phyloP scores from a whole-genome alignment of 2,888 invertebrate genomes.

The Timema cristinae region DNA sequence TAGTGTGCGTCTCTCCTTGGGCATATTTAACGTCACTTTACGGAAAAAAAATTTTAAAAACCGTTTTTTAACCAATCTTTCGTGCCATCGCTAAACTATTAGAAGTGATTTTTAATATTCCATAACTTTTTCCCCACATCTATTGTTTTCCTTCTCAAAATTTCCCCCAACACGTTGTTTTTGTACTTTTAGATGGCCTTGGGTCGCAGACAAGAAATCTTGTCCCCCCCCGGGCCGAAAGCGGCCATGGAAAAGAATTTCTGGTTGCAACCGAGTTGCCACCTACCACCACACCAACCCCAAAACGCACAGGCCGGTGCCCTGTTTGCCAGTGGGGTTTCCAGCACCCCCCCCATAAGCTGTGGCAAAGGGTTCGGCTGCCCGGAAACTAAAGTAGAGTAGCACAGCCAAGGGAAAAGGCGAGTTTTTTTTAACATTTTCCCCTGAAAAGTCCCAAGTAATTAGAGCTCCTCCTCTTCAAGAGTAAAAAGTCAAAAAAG shows the following conservation, averaged over 20 bases:
- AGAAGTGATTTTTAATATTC: slow-evolving; percentile 73
- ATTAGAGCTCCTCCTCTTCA: no score
- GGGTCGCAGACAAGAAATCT: slow-evolving; percentile 36
- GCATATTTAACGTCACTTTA: slow-evolving; percentile 63
- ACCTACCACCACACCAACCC: slow-evolving; percentile 16
- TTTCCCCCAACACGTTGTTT: slow-evolving; percentile 66
- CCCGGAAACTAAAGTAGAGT: not conserved
- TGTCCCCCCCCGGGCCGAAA: not conserved
- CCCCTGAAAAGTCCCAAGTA: no score
- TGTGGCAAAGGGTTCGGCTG: slow-evolving; percentile 16
- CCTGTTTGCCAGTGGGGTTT: not conserved
- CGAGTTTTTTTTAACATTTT: slow-evolving; percentile 17
- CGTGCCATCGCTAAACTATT: slow-evolving; percentile 67
- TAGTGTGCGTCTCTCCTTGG: slow-evolving; percentile 67
- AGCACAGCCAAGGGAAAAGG: not conserved
- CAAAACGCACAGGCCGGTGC: slow-evolving; percentile 7
- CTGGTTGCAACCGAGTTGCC: slow-evolving; percentile 2
- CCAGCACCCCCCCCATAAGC: slow-evolving; percentile 14
- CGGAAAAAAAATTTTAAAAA: slow-evolving; percentile 58
- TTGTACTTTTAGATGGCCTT: slow-evolving; percentile 59
- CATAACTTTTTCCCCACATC: slow-evolving; percentile 72
- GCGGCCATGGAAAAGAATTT: not conserved
- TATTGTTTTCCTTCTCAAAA: slow-evolving; percentile 74
- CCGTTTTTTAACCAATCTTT: slow-evolving; percentile 63
- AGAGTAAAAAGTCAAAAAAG: no score